These are phyloP conservation scores for Mobula hypostoma DNA, from an alignment of 2,113 vertebrate species.

Conservation along the genomic window DNA sequence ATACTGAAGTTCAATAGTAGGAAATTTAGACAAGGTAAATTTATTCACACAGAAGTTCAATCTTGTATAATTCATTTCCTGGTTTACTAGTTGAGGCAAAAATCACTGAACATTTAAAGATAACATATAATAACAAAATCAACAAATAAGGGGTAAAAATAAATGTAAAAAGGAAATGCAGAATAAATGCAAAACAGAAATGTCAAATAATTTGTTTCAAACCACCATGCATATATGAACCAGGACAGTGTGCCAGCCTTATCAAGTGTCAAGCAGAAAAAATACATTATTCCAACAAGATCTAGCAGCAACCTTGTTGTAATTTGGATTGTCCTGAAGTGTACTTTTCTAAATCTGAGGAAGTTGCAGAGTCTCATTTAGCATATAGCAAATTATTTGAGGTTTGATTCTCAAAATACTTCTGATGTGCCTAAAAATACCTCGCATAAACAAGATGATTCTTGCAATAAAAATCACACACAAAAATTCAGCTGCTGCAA, in stretches of 20 bases:
- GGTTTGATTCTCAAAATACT: not conserved
- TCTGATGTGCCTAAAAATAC: not conserved
- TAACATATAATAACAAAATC: not conserved
- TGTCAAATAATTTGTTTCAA: not conserved
- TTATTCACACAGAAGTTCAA: not conserved
- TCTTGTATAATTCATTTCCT: not conserved
- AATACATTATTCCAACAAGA: not conserved
- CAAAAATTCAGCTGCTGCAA: not conserved
- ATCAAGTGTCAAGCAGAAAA: not conserved
- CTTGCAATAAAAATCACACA: not conserved
- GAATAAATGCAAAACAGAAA: not conserved
- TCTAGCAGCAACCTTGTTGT: not conserved
- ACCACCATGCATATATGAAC: too few species aligned
- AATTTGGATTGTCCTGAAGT: not conserved
- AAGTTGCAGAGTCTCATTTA: not conserved
- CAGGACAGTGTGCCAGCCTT: too few species aligned
- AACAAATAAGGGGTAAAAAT: not conserved
- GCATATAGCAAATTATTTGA: not conserved
- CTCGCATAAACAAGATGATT: too few species aligned
- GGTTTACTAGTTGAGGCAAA: not conserved
- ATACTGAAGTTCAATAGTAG: not conserved
- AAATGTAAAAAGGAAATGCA: not conserved
- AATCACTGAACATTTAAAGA: not conserved
- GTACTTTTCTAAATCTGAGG: not conserved
- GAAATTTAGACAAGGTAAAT: not conserved